These are phyloP conservation scores for Chironomus striatipennis DNA, from an alignment of 1,140 invertebrate genomes.

Conservation along the genomic window DNA sequence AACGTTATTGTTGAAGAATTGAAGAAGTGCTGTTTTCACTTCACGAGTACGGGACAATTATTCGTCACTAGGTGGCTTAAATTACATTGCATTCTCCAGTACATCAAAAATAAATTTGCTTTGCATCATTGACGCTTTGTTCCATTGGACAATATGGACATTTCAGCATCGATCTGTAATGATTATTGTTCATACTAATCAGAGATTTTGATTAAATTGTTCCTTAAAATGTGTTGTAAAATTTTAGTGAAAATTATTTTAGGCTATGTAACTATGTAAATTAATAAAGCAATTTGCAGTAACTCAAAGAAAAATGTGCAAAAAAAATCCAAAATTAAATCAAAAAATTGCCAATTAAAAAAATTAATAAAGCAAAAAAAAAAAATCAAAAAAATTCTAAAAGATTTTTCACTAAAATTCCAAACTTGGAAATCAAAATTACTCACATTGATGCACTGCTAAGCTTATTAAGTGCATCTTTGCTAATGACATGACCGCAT, in stretches of 20 bases:
- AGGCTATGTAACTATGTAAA: constrained; percentile 19
- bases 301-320: constrained; percentile 25
- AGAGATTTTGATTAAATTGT: not conserved
- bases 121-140: constrained; percentile 85
- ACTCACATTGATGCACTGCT: constrained; percentile 84
- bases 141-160: constrained; percentile 98
- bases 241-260: constrained; percentile 25
- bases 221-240: not conserved
- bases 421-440: not conserved
- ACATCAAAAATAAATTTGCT: constrained; percentile 79
- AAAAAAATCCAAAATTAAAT: not conserved
- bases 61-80: no score
- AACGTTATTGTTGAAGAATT: no score
- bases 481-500: constrained; percentile 97
- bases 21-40: no score
- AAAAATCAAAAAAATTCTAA: constrained; percentile 26
- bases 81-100: not conserved
- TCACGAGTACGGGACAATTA: no score
- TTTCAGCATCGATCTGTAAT: constrained; percentile 70
- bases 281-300: constrained; percentile 26
- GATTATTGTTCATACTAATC: constrained; percentile 31
- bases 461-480: constrained; percentile 92
- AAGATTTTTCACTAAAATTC: not conserved
- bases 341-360: no score
- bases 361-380: not conserved